Evolutionary conservation across 2,797 vertebrate species (phyloP).

Genomic region (Nasua narica): DNA sequence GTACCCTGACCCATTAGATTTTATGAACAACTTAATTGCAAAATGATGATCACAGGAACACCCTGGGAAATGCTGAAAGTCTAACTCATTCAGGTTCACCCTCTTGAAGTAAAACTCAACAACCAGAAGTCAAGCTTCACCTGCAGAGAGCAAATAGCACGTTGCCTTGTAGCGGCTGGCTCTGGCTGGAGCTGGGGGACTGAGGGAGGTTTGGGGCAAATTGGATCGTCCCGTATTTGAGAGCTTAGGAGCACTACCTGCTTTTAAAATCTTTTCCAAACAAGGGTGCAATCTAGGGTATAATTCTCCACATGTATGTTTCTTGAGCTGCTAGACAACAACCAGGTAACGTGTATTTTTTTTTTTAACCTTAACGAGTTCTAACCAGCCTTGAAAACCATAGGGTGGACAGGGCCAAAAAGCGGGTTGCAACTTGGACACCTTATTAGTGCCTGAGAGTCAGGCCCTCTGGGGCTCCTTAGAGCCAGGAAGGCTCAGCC

Average conservation of each 20-base stretch:
- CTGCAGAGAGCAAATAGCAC: not conserved
- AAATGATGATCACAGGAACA: not conserved
- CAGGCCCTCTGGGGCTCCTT: not conserved
- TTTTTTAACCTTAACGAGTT: constrained; percentile 20
- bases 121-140: not conserved
- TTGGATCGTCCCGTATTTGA: rapidly evolving
- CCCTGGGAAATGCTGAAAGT: not conserved
- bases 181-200: not conserved
- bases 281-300: not conserved
- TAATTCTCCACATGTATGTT: not conserved
- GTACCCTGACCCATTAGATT: not conserved
- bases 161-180: rapidly evolving
- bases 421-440: constrained; percentile 30
- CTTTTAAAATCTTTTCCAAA: not conserved
- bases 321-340: not conserved
- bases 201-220: not conserved
- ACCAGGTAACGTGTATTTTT: not conserved
- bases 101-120: not conserved
- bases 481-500: not conserved
- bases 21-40: constrained; percentile 28
- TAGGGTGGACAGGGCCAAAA: constrained; percentile 49
- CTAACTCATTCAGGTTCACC: not conserved
- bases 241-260: not conserved
- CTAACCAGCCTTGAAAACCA: constrained; percentile 52
- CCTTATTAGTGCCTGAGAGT: not conserved